phyloP scores from a whole-genome alignment of 2,888 invertebrate genomes.

The Rutpela maculata region DNA sequence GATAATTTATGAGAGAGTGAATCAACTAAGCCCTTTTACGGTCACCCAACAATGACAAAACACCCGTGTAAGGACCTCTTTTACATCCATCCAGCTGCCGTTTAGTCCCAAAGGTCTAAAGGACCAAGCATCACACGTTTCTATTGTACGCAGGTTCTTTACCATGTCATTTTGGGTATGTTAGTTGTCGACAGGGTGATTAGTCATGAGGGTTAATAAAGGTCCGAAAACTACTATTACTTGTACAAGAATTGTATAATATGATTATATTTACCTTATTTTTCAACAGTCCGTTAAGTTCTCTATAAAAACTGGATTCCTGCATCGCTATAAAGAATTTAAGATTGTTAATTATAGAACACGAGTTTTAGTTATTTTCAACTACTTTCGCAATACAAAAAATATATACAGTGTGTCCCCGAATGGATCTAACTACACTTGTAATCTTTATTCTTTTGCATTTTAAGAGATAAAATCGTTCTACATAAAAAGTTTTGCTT shows the following conservation, averaged over 20 bases:
- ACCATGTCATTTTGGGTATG: conserved; percentile 51
- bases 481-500: too few relatives aligned
- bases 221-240: conserved; percentile 20
- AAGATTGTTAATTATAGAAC: too few relatives aligned
- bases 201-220: conserved; percentile 41
- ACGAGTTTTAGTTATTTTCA: too few relatives aligned
- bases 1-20: conserved; percentile 42
- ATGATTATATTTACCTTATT: conserved; percentile 8
- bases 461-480: too few relatives aligned
- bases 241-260: conserved; percentile 8
- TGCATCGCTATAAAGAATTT: too few relatives aligned
- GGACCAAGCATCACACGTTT: conserved; percentile 48
- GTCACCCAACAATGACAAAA: conserved; percentile 45
- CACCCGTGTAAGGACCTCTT: conserved; percentile 50
- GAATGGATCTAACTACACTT: too few relatives aligned
- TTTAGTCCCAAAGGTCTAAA: conserved; percentile 42
- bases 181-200: conserved; percentile 48
- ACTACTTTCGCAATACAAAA: too few relatives aligned
- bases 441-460: too few relatives aligned
- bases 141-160: conserved; percentile 51
- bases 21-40: conserved; percentile 36
- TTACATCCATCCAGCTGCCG: conserved; percentile 46
- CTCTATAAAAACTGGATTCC: not conserved
- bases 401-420: too few relatives aligned
- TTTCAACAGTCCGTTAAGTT: not conserved